phyloP scores from a whole-genome alignment of 1,140 invertebrate genomes.

The Drosophila jambulina region DNA sequence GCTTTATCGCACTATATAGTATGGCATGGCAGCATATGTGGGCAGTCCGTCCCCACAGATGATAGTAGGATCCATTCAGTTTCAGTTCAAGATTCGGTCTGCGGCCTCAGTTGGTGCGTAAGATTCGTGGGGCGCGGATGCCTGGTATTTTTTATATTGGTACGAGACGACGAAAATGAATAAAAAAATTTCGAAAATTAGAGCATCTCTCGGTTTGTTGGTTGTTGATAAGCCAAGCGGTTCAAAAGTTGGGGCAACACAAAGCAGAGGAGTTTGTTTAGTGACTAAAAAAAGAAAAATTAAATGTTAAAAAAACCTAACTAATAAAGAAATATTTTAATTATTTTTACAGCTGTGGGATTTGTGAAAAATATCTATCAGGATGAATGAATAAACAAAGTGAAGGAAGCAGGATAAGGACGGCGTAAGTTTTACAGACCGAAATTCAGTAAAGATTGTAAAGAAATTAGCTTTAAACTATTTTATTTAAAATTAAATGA shows the following conservation, averaged over 20 bases:
- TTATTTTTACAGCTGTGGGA: conserved; percentile 20
- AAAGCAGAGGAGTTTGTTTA: conserved; percentile 14
- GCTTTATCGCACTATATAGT: conserved; percentile 57
- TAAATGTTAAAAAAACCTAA: not conserved
- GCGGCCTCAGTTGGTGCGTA: conserved; percentile 71
- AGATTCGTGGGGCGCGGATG: conserved; percentile 69
- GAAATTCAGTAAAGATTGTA: not conserved
- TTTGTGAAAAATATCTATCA: conserved; percentile 8
- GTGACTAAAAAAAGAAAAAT: not conserved
- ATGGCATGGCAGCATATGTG: conserved; percentile 25
- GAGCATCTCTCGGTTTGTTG: conserved; percentile 31
- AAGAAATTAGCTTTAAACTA: not conserved
- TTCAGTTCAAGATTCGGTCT: conserved; percentile 37
- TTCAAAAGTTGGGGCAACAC: conserved; percentile 21
- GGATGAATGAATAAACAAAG: conserved; percentile 22
- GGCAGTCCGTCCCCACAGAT: conserved; percentile 17
- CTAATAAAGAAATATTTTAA: not conserved
- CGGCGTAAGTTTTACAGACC: not conserved
- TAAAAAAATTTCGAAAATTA: conserved; percentile 31
- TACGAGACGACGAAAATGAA: conserved; percentile 41
- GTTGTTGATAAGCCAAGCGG: conserved; percentile 34
- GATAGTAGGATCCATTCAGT: conserved; percentile 44
- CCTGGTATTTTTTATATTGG: conserved; percentile 12
- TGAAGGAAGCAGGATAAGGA: conserved; percentile 1
- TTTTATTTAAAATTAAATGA: not conserved